Evolutionary conservation across 2,888 invertebrate species (phyloP).

Genomic region (Nematopogon swammerdamellus): DNA sequence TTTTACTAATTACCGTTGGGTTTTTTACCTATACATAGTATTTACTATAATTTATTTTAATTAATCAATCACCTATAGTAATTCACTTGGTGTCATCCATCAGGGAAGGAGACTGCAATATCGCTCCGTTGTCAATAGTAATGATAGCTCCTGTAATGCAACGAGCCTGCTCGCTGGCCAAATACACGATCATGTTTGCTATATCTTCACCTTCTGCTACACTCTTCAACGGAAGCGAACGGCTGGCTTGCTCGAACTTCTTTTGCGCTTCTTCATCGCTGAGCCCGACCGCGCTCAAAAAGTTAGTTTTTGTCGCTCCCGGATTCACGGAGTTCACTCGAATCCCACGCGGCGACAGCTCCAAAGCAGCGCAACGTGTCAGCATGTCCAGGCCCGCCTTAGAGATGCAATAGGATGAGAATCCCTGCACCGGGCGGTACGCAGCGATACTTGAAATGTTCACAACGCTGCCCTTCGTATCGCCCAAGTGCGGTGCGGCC

Average conservation of each 20-base stretch:
- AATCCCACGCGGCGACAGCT: conserved; percentile 64
- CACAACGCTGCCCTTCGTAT: conserved; percentile 71
- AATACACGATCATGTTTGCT: conserved; percentile 73
- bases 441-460: conserved; percentile 86
- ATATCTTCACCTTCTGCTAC: conserved; percentile 71
- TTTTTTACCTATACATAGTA: no score
- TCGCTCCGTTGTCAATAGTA: conserved; percentile 8
- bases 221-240: conserved; percentile 69
- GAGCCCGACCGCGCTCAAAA: conserved; percentile 69
- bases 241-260: conserved; percentile 61
- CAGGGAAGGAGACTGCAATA: no score
- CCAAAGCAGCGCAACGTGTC: conserved; percentile 77
- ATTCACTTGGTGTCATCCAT: no score
- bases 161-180: conserved; percentile 62
- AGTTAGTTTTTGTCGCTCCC: conserved; percentile 74
- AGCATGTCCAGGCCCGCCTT: conserved; percentile 86
- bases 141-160: conserved; percentile 8
- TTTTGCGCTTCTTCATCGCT: conserved; percentile 68
- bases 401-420: conserved; percentile 76
- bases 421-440: conserved; percentile 69
- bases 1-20: no score
- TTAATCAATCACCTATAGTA: no score
- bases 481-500: conserved; percentile 70
- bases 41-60: no score
- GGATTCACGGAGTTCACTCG: conserved; percentile 81